Percentiles rank a stretch among this genome's conserved stretches.
phyloP scores from a whole-genome alignment of 2,888 invertebrate species.

The Eupithecia subumbrata region DNA sequence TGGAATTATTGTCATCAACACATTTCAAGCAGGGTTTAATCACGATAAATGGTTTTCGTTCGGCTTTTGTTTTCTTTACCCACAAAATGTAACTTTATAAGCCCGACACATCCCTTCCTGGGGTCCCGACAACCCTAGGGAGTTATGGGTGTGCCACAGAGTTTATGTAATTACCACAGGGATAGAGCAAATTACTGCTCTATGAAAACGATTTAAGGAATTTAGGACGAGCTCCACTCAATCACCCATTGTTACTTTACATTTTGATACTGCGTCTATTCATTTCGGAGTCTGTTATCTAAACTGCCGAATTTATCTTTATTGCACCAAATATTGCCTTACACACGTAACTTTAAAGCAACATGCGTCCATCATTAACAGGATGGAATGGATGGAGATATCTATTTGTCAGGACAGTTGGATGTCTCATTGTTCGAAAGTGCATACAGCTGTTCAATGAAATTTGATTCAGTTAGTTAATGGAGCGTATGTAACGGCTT shows the following conservation, averaged over 20 bases:
- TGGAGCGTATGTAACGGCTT: slow-evolving; percentile 68
- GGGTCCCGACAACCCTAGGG: slow-evolving; percentile 37
- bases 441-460: slow-evolving; percentile 74
- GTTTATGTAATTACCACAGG: slow-evolving; percentile 51
- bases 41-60: slow-evolving; percentile 39
- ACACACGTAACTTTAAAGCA: slow-evolving; percentile 31
- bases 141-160: slow-evolving; percentile 35
- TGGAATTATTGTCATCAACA: slow-evolving; percentile 51
- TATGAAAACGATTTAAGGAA: slow-evolving; percentile 55
- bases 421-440: slow-evolving; percentile 61
- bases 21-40: slow-evolving; percentile 46
- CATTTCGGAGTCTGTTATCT: slow-evolving; percentile 30
- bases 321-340: slow-evolving; percentile 29
- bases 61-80: slow-evolving; percentile 45
- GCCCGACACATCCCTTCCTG: slow-evolving; percentile 40
- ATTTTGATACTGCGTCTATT: slow-evolving; percentile 29
- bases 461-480: slow-evolving; percentile 75
- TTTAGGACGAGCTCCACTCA: slow-evolving; percentile 40
- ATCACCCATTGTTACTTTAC: slow-evolving; percentile 30
- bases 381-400: slow-evolving; percentile 53
- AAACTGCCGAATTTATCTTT: slow-evolving; percentile 24
- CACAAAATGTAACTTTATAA: slow-evolving; percentile 52
- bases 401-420: slow-evolving; percentile 58
- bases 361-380: slow-evolving; percentile 36
- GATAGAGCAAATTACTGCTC: slow-evolving; percentile 56